Evolutionary conservation across 2,888 invertebrate species (phyloP), one percentile per base, ranked within the genome.

Genomic region (Thymelicus sylvestris): DNA sequence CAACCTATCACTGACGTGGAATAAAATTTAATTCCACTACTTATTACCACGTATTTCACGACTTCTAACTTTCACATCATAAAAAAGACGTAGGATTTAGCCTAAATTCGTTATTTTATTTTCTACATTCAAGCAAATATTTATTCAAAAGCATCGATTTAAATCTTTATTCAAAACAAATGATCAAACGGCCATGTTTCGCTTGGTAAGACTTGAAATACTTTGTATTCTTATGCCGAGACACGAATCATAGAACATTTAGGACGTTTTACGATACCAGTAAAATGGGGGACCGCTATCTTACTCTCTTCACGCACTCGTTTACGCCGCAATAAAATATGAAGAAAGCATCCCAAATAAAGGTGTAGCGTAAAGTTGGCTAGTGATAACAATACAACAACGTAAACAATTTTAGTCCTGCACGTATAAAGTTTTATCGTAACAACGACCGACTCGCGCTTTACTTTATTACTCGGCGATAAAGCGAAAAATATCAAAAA

Each of bases 371-470:
- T 50, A 64, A 66, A 71, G 13, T 62, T 61, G 59, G 47, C 71
- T 66, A 55, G 48, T 52, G 66, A 71, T 71, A 71, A 71, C 71
- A 71, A 71, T 71, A 71, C 71, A 62, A 31, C 38, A 66, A 62
- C 66, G 66, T 66, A 71, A 71, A 71, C 66, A 71, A 71, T 71
- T 71, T 71, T 62, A 71, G 66, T 57, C 62, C 48, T 66, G 52
- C 71, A 61, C 65, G 66, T 66, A 71, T 71, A 66, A 71, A 71
- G 55, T 71, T 71, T 70, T 66, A 71, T 71, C 66, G 71, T 66
- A 55, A 62, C 65, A 44, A n/a, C 52, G 13, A 52, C 67, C 24
- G 59, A n/a, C 63, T 64, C 59, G 44, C 15, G 61, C 62, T 62
- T 47, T 41, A 47, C 71, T 66, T 66, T 71, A 71, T 71, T 66